phyloP scores from a whole-genome alignment of 92 coral and sea anemone genomes.

The Epizoanthus stellaris region DNA sequence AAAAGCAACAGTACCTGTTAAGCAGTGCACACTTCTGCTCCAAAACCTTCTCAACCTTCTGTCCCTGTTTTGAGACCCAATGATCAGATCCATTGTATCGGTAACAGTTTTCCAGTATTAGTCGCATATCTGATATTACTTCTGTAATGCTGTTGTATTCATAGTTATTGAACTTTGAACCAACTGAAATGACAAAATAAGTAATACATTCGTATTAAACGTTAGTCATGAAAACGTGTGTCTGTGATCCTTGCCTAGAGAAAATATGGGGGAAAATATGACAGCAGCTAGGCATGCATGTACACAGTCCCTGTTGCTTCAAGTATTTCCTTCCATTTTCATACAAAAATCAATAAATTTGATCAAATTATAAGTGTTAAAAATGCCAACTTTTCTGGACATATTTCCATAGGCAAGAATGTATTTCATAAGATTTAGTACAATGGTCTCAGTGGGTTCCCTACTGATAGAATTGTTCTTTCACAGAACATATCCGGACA shows the following conservation, averaged over 20 bases:
- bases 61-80: constrained; percentile 98
- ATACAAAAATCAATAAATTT: too few species aligned
- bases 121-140: constrained; percentile 85
- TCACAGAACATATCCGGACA: too few species aligned
- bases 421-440: too few species aligned
- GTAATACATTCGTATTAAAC: background rate
- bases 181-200: constrained; percentile 69
- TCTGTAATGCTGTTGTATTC: constrained; percentile 89
- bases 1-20: constrained; percentile 69
- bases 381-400: too few species aligned
- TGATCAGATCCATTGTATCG: constrained; percentile 94
- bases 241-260: background rate
- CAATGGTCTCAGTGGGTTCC: too few species aligned
- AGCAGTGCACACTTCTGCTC: constrained; percentile 95
- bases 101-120: constrained; percentile 95
- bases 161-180: constrained; percentile 81
- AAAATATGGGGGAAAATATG: too few species aligned
- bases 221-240: background rate
- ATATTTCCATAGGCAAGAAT: too few species aligned
- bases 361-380: too few species aligned
- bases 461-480: too few species aligned
- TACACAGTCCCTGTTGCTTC: too few species aligned
- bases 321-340: too few species aligned
- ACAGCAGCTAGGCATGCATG: too few species aligned
- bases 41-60: constrained; percentile 89